Conservation (phyloP, 1,140 invertebrate species). For the Hylyphantes graminicola region DNA sequence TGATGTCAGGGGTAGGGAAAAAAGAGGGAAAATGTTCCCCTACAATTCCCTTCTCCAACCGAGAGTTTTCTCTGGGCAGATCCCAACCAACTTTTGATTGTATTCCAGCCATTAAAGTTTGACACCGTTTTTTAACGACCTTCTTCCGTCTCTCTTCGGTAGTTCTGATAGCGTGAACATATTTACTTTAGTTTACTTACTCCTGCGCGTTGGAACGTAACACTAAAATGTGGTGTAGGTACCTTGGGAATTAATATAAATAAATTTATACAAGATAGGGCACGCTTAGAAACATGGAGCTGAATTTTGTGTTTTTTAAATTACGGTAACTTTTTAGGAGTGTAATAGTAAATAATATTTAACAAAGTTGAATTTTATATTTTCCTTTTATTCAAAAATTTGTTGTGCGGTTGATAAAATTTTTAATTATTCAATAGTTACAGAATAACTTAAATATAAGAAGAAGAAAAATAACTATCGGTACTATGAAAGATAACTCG, state of each 20-base stretch:
- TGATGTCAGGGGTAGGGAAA: neutral
- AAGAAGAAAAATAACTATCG: too few relatives aligned
- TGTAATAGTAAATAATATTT: too few relatives aligned
- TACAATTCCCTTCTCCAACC: neutral
- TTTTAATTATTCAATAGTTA: too few relatives aligned
- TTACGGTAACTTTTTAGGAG: too few relatives aligned
- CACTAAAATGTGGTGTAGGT: neutral
- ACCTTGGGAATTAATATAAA: neutral
- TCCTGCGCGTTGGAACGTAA: neutral
- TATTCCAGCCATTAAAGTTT: slow-evolving; percentile 37
- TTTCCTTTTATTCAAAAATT: too few relatives aligned
- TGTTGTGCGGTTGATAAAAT: too few relatives aligned
- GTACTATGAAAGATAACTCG: too few relatives aligned
- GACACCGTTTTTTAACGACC: slow-evolving; percentile 43
- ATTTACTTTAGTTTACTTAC: neutral
- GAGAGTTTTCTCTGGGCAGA: neutral
- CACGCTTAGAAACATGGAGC: neutral
- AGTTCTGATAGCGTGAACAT: neutral
- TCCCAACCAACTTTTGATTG: slow-evolving; percentile 42
- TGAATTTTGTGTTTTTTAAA: too few relatives aligned
- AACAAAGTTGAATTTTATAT: too few relatives aligned
- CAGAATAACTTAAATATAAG: too few relatives aligned
- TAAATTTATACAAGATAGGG: neutral
- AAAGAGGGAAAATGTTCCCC: neutral
- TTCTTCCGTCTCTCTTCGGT: slow-evolving; percentile 14